phyloP scores from a whole-genome alignment of 1,140 invertebrate species.

The Drosophila eugracilis region DNA sequence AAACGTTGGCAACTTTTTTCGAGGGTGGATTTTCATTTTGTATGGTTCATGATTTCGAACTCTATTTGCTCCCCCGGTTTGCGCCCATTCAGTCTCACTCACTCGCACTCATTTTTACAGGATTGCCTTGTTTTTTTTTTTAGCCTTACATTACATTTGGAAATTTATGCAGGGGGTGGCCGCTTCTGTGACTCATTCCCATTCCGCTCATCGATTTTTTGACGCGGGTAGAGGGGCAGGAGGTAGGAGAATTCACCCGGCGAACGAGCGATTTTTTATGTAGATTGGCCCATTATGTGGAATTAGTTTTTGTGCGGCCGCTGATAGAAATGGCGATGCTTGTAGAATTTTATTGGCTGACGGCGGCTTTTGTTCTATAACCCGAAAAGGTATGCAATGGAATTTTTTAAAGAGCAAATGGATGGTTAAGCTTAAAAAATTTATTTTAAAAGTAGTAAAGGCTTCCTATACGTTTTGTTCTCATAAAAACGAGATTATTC shows the following conservation, averaged over 20 bases:
- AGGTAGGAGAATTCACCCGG: slow-evolving; percentile 1
- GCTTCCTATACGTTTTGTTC: too few relatives aligned
- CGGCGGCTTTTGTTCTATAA: background rate
- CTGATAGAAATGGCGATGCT: slow-evolving; percentile 69
- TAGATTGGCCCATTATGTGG: slow-evolving; percentile 79
- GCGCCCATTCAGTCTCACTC: slow-evolving; percentile 7
- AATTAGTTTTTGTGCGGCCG: slow-evolving; percentile 68
- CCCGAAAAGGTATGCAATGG: slow-evolving; percentile 20
- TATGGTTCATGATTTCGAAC: slow-evolving; percentile 81
- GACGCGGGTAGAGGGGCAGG: slow-evolving; percentile 3
- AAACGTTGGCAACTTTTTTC: slow-evolving; percentile 73
- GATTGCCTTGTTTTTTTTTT: slow-evolving; percentile 65
- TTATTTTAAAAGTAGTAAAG: too few relatives aligned
- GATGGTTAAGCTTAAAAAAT: too few relatives aligned
- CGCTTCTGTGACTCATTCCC: slow-evolving; percentile 34
- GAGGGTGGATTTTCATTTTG: slow-evolving; percentile 82
- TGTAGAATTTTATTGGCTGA: slow-evolving; percentile 71
- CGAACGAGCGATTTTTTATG: slow-evolving; percentile 72
- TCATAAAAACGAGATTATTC: too few relatives aligned
- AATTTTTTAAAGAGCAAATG: too few relatives aligned
- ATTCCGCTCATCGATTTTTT: slow-evolving; percentile 73
- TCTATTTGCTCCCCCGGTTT: slow-evolving; percentile 65
- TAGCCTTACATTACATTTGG: slow-evolving; percentile 79
- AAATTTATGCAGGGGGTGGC: slow-evolving; percentile 81
- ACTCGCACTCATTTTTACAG: slow-evolving; percentile 35